These are phyloP conservation scores for Zaprionus africanus DNA, from an alignment of 1,140 invertebrate genomes.

Conservation along the genomic window DNA sequence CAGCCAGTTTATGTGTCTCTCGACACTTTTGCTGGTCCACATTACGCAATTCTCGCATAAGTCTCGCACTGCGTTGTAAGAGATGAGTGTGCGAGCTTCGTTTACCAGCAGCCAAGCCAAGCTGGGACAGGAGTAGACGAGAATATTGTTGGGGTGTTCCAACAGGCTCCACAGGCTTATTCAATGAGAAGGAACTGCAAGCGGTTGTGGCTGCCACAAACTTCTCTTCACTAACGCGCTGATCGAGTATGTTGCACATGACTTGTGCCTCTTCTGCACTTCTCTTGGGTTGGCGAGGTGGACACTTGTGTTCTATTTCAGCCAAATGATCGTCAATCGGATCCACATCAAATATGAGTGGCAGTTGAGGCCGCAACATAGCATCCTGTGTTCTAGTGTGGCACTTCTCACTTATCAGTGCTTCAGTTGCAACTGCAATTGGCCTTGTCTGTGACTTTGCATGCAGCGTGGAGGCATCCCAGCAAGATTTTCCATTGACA, in stretches of 20 bases:
- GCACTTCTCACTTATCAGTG: constrained; percentile 28
- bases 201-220: constrained; percentile 85
- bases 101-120: constrained; percentile 95
- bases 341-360: constrained; percentile 93
- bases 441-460: constrained; percentile 86
- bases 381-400: constrained; percentile 66
- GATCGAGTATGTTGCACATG: constrained; percentile 92
- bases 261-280: constrained; percentile 91
- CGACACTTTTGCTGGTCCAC: constrained; percentile 95
- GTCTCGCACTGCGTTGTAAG: constrained; percentile 94
- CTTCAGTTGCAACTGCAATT: constrained; percentile 22
- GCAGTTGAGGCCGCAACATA: constrained; percentile 67
- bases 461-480: constrained; percentile 97
- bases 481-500: constrained; percentile 97
- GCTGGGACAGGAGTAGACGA: constrained; percentile 93
- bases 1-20: constrained; percentile 99
- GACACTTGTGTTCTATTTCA: constrained; percentile 96
- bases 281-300: constrained; percentile 85
- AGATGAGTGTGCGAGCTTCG: constrained; percentile 93
- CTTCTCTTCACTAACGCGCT: constrained; percentile 91
- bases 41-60: constrained; percentile 96
- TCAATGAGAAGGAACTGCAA: constrained; percentile 37
- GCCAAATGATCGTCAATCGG: constrained; percentile 96
- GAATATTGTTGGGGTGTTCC: constrained; percentile 90
- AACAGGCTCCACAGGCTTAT: constrained; percentile 61